Evolutionary conservation across 2,797 vertebrate species (phyloP), one percentile per base, ranked within the genome.

Genomic region (Peromyscus aztecus): DNA sequence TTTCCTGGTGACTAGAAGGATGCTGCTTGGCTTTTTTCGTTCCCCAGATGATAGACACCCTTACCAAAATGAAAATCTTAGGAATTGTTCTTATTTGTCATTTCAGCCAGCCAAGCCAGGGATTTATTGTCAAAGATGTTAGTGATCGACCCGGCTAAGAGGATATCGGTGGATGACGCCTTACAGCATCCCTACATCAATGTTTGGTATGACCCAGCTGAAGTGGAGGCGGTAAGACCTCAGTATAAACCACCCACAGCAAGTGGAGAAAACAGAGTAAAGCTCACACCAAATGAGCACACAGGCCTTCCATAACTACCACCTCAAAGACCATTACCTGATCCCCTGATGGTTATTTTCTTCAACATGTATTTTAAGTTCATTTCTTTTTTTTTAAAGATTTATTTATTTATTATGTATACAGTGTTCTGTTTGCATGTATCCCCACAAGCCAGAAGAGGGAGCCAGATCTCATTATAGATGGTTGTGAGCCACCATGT

Each of bases 111-210:
- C 98, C 99, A 99, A 99, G 99, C 99, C 98, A 99, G 99, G 99
- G 99, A 99, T 98, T 99, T 99, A 97, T 98, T 99, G 98, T 99
- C 99, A 90, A 99, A 99, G 99, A 99, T 99, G 99, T 98, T 99
- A 97, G 99, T 99, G 98, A 99, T 99, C 94, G 99, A 99, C 94
- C 99, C 99, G 0, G 99, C 99, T 46, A 99, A 99, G 96, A 98
- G 99, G 98, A 99, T 99, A 99, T 99, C 99, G 7, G 99, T 99
- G 99, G 99, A 99, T 9, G 99, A 99, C 88, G 99, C 99, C 97
- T 99, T 99, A 97, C 99, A 99, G 98, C 99, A 99, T 97, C 99
- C 99, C 1, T 99, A 99, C 98, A 99, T 99, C 98, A 99, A 99
- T 0, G 99, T 99, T 96, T 99, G 99, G 99, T 99, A 99, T 27